phyloP scores from a whole-genome alignment of 2,113 vertebrate species.

The Balaenoptera acutorostrata region DNA sequence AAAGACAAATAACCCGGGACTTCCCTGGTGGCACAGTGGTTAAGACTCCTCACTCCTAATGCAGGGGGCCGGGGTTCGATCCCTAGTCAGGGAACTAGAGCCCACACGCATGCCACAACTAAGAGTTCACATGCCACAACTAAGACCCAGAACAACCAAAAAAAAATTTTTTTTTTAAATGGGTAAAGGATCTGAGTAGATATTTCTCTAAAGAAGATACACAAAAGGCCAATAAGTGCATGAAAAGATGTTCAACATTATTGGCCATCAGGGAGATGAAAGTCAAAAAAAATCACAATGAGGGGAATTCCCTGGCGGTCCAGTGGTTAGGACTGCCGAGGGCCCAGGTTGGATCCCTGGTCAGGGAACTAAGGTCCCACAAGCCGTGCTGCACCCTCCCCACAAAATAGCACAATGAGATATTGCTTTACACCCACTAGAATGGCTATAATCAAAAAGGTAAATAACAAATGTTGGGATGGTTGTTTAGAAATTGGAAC shows the following conservation, averaged over 20 bases:
- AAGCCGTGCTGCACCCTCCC: no score
- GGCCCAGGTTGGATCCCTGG: no score
- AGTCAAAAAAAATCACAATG: neutral
- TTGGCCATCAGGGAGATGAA: neutral
- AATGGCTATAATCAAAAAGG: neutral
- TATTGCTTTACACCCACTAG: neutral
- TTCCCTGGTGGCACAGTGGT: no score
- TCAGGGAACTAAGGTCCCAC: no score
- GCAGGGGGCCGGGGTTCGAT: no score
- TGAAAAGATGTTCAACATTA: neutral
- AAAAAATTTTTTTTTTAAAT: neutral
- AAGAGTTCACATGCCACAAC: no score
- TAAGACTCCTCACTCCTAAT: no score
- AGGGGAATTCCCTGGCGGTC: no score
- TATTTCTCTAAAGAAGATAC: neutral
- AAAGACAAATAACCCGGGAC: neutral
- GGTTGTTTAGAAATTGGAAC: neutral
- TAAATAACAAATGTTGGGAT: neutral
- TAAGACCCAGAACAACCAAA: no score
- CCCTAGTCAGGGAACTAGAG: no score
- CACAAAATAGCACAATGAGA: neutral
- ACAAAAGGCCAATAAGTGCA: neutral
- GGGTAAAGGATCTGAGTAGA: neutral
- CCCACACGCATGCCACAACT: no score
- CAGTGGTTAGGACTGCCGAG: no score